Conservation (phyloP, 1,140 invertebrate species). For the Lithobius niger region DNA sequence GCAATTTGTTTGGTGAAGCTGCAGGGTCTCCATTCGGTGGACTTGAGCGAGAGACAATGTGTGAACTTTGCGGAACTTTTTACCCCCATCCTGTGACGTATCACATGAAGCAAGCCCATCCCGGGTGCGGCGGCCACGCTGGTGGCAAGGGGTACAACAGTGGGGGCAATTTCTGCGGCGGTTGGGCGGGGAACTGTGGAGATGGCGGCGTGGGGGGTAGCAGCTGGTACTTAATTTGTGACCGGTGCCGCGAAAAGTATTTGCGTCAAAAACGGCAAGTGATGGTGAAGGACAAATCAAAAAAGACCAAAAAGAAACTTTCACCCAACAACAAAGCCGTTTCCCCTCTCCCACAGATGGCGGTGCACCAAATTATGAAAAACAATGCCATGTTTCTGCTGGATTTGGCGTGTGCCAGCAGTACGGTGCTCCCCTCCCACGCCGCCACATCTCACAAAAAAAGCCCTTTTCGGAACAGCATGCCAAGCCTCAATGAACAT, state of each 20-base stretch:
- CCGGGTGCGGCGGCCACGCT: slow-evolving; percentile 76
- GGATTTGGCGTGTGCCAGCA: slow-evolving; percentile 63
- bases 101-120: slow-evolving; percentile 79
- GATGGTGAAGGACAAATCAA: slow-evolving; percentile 28
- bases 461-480: slow-evolving; percentile 12
- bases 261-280: slow-evolving; percentile 40
- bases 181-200: slow-evolving; percentile 77
- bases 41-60: slow-evolving; percentile 45
- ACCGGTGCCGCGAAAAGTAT: slow-evolving; percentile 71
- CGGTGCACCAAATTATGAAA: slow-evolving; percentile 67
- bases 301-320: slow-evolving; percentile 29
- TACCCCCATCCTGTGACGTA: slow-evolving; percentile 71
- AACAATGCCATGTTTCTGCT: slow-evolving; percentile 90
- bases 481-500: slow-evolving; percentile 13
- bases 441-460: slow-evolving; percentile 20
- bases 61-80: slow-evolving; percentile 70
- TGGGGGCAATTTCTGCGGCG: slow-evolving; percentile 65
- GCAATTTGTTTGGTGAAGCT: slow-evolving; percentile 31
- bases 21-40: slow-evolving; percentile 19
- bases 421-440: slow-evolving; percentile 39
- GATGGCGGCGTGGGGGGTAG: slow-evolving; percentile 67
- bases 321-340: slow-evolving; percentile 9
- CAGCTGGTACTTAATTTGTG: slow-evolving; percentile 85
- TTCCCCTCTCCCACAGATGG: slow-evolving; percentile 29
- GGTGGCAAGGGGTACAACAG: slow-evolving; percentile 77